These are phyloP conservation scores for Brachionus angularis DNA, from an alignment of 1,140 invertebrate species.

Conservation along the genomic window DNA sequence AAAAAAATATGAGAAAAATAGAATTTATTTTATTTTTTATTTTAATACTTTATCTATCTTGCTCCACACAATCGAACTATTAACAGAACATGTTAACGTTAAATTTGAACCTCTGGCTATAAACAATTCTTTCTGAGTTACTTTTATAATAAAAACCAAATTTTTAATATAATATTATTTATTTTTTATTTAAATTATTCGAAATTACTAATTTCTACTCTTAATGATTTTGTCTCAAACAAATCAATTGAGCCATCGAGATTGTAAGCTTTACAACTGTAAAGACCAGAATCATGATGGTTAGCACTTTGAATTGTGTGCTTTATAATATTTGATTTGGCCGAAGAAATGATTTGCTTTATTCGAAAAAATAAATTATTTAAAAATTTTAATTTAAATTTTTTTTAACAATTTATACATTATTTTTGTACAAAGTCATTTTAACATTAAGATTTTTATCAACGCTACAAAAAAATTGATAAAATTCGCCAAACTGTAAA, in stretches of 20 bases:
- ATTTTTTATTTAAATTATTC: constrained; percentile 17
- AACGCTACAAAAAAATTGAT: constrained; percentile 6
- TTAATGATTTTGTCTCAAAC: background rate
- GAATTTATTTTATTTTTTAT: background rate
- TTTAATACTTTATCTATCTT: background rate
- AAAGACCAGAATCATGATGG: background rate
- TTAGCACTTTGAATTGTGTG: background rate
- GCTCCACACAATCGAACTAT: background rate
- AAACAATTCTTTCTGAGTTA: background rate
- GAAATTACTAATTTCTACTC: background rate
- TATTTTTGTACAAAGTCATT: background rate
- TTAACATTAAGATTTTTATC: background rate
- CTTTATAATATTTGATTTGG: background rate
- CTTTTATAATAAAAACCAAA: background rate
- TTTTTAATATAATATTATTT: too few species aligned
- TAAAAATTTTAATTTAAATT: background rate
- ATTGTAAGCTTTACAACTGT: background rate
- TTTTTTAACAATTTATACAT: background rate
- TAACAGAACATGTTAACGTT: background rate
- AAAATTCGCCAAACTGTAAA: background rate
- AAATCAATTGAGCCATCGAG: background rate
- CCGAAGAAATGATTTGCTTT: background rate
- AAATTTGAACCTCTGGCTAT: background rate
- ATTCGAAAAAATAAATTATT: background rate
- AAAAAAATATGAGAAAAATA: too few species aligned